A percentile compares a stretch with the other conserved stretches of the same genome.
Evolutionary conservation across 2,113 vertebrate species (phyloP).

Genomic region (Bothrops jararaca): DNA sequence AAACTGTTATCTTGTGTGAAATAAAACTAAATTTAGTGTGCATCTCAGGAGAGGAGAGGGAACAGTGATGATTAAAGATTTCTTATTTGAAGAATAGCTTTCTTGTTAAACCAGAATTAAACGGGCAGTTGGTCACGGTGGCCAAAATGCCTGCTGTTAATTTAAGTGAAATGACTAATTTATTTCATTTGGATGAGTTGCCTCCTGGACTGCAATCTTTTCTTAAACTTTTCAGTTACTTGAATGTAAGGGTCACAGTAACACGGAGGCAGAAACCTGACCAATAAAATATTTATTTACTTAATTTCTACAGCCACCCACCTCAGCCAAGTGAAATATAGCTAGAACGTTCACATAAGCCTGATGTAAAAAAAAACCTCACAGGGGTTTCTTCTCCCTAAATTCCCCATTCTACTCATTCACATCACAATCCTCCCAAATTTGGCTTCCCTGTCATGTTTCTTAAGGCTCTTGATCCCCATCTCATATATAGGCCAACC

Average conservation of each 20-base stretch:
- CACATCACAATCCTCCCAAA: too few relatives aligned
- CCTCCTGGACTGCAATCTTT: conserved; percentile 52
- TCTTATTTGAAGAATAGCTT: not conserved
- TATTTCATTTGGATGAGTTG: conserved; percentile 50
- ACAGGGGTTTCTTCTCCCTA: too few relatives aligned
- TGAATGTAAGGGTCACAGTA: conserved; percentile 55
- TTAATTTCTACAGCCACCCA: too few relatives aligned
- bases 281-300: too few relatives aligned
- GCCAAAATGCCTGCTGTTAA: not conserved
- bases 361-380: too few relatives aligned
- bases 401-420: too few relatives aligned
- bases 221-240: conserved; percentile 49
- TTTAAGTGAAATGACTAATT: conserved; percentile 37
- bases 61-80: conserved; percentile 3
- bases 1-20: not conserved
- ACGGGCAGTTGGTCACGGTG: conserved; percentile 28
- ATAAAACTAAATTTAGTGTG: not conserved
- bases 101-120: conserved; percentile 40
- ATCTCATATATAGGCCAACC: too few relatives aligned
- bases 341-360: too few relatives aligned
- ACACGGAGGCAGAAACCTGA: not conserved
- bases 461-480: too few relatives aligned
- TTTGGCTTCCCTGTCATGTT: too few relatives aligned
- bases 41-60: not conserved
- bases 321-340: too few relatives aligned